These are phyloP conservation scores for Cephalopterus ornatus DNA, from an alignment of 2,113 vertebrate genomes.

Conservation along the genomic window DNA sequence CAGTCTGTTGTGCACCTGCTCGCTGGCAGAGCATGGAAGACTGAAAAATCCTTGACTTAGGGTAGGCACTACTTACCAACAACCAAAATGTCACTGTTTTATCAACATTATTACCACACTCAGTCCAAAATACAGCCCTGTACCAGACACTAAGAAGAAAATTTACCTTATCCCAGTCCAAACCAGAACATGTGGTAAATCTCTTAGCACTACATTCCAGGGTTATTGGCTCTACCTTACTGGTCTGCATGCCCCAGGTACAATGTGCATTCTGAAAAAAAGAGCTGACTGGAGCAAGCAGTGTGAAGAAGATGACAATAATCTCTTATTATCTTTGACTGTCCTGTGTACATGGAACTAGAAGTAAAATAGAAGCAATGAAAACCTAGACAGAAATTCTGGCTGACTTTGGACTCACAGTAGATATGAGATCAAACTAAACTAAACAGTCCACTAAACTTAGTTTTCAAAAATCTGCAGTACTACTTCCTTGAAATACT, in stretches of 20 bases:
- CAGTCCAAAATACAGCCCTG: not conserved
- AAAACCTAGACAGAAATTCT: not conserved
- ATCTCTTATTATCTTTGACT: not conserved
- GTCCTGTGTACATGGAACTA: not conserved
- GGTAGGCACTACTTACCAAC: not conserved
- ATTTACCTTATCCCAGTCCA: not conserved
- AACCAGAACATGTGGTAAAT: not conserved
- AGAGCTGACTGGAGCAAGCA: not conserved
- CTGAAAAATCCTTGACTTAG: not conserved
- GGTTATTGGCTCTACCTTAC: not conserved
- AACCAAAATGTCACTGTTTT: not conserved
- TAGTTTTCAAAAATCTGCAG: not conserved
- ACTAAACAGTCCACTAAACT: not conserved
- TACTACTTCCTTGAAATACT: not conserved
- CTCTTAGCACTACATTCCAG: not conserved
- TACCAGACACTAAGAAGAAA: not conserved
- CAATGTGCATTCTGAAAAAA: not conserved
- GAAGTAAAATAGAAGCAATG: not conserved
- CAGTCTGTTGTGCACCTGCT: not conserved
- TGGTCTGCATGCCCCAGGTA: not conserved
- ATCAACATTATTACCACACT: not conserved
- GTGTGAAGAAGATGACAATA: not conserved
- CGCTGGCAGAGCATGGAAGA: not conserved
- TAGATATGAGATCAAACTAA: not conserved
- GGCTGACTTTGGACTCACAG: not conserved